Evolutionary conservation across 2,113 vertebrate genomes (phyloP).

Genomic region (Elephas maximus): DNA sequence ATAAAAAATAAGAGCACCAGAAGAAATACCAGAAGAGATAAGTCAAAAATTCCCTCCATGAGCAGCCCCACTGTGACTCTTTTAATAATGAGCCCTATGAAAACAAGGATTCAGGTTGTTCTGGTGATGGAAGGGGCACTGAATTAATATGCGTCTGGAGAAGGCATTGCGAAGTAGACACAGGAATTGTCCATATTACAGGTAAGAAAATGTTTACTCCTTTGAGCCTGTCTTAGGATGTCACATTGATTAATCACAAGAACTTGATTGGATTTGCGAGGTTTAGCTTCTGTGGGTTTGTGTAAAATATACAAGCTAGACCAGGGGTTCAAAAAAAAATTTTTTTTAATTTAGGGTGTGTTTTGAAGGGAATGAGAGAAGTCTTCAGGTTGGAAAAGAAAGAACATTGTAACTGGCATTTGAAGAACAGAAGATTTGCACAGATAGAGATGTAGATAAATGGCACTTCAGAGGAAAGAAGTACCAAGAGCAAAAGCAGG

Average conservation of each 20-base stretch:
- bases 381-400: neutral
- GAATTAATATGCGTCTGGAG: neutral
- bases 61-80: neutral
- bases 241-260: neutral
- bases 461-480: neutral
- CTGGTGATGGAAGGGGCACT: neutral
- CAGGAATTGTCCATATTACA: neutral
- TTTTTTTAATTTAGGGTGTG: neutral
- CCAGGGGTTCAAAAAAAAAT: neutral
- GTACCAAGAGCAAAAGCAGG: neutral
- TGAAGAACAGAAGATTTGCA: neutral
- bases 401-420: neutral
- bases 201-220: conserved; percentile 28
- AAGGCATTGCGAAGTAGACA: neutral
- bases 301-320: neutral
- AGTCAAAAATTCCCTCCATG: neutral
- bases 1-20: neutral
- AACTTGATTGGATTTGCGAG: neutral
- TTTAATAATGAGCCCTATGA: neutral
- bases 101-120: neutral
- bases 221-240: neutral
- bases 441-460: neutral
- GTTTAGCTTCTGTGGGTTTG: neutral
- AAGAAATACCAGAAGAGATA: neutral
- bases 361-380: neutral